phyloP scores from a whole-genome alignment of 2,888 invertebrate species.

The Callyntrura guangdongensis region DNA sequence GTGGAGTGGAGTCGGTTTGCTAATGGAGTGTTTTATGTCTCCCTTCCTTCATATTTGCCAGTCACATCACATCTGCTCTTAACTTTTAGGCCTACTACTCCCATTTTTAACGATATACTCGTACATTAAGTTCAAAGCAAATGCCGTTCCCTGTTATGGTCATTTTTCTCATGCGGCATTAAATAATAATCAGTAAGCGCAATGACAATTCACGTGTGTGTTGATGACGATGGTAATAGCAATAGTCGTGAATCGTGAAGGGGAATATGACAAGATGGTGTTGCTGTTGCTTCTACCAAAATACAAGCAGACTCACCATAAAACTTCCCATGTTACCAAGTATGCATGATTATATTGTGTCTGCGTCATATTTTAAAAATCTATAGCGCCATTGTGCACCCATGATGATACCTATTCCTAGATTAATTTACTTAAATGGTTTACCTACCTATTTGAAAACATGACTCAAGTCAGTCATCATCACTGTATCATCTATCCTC shows the following conservation, averaged over 20 bases:
- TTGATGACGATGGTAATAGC: neutral
- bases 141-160: neutral
- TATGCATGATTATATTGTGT: neutral
- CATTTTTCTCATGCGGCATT: slow-evolving; percentile 22
- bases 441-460: neutral
- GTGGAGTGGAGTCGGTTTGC: neutral
- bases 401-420: neutral
- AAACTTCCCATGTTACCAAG: neutral
- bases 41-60: slow-evolving; percentile 5
- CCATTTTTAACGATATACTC: slow-evolving; percentile 33
- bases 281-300: neutral
- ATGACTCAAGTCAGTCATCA: neutral
- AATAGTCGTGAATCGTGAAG: slow-evolving; percentile 14
- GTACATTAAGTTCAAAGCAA: slow-evolving; percentile 41
- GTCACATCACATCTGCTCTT: neutral
- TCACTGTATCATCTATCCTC: neutral
- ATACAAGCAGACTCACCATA: neutral
- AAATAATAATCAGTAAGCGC: slow-evolving; percentile 22
- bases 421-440: neutral
- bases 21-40: neutral
- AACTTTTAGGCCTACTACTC: slow-evolving; percentile 41
- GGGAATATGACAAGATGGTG: neutral
- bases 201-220: neutral
- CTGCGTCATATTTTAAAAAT: slow-evolving; percentile 46
- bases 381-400: neutral